Evolutionary conservation across 2,888 invertebrate genomes (phyloP), one percentile per base, ranked within the genome.

Genomic region (Muscina levida): DNA sequence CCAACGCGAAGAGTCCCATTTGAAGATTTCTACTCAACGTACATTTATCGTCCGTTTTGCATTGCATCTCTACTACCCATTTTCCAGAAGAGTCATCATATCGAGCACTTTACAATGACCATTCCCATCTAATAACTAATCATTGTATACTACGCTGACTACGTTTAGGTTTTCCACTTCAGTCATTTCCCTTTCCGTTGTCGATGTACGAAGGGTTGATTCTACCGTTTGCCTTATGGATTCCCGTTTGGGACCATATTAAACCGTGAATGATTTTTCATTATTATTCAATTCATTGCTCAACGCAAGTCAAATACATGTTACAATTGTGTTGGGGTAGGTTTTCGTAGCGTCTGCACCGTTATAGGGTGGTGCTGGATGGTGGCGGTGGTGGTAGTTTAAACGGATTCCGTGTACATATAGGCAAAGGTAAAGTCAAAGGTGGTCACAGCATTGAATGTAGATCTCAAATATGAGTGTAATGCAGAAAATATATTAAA

Each of bases 231-330:
- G 46, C 2, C 3, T 39, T 15, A 24, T 4, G 2, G 65, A 83
- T 82, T 87, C 86, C 77, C 82, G 79, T 85, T 85, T 83, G 85
- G 88, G 84, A 85, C 82, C 72, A 76, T 67, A 78, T 72, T 75
- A 46, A 79, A 72, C 73, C 70, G 77, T 68, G 67, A 79, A 79
- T 81, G 71, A 78, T 76, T 76, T 74, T 22, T 15, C 46, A 66
- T 80, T 76, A 81, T 74, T 74, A 82, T 78, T 62, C 72, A 42
- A 80, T 72, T 77, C 65, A 70, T 17, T 53, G 66, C 65, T 65
- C 42, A 73, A n/a, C 2, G 53, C 19, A 42, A 72, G 46, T 68
- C 39, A 44, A 56, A 26, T 68, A 11, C 13, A 39, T 26, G 56
- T 44, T 44, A 39, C 42, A 24, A 15, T 65, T 39, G 46, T 24